phyloP scores from a whole-genome alignment of 2,888 invertebrate species.

The Hylaea fasciaria region DNA sequence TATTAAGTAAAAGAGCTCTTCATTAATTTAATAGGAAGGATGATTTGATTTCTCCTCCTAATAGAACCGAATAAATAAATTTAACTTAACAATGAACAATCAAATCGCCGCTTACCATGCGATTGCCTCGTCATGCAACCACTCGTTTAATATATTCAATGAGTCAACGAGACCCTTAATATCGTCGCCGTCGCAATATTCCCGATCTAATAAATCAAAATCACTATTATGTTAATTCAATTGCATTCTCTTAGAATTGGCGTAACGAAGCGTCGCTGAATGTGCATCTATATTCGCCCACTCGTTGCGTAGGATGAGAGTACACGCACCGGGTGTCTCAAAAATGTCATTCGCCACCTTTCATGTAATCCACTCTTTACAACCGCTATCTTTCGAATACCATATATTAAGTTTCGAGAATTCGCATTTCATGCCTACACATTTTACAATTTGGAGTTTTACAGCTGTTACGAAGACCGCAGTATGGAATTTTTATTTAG shows the following conservation, averaged over 20 bases:
- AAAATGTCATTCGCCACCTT: constrained; percentile 62
- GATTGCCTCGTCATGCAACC: constrained; percentile 46
- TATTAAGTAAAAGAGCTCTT: constrained; percentile 26
- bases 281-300: constrained; percentile 71
- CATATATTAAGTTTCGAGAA: constrained; percentile 56
- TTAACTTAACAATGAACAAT: constrained; percentile 49
- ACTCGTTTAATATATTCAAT: constrained; percentile 51
- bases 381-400: constrained; percentile 54
- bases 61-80: constrained; percentile 36
- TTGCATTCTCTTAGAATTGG: constrained; percentile 58
- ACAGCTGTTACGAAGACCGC: constrained; percentile 50
- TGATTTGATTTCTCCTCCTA: constrained; percentile 22
- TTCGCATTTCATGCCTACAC: constrained; percentile 40
- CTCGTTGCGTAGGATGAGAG: constrained; percentile 57
- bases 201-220: constrained; percentile 43
- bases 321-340: constrained; percentile 53
- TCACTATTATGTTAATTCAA: constrained; percentile 56
- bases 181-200: constrained; percentile 27
- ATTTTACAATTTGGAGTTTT: constrained; percentile 35
- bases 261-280: constrained; percentile 56
- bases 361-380: constrained; percentile 59
- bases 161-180: constrained; percentile 44
- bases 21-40: constrained; percentile 18
- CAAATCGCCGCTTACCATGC: constrained; percentile 46
- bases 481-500: constrained; percentile 57